Percentiles rank a stretch among this genome's conserved stretches.
These are phyloP conservation scores for Andrena hattorfiana DNA, from an alignment of 2,888 invertebrate species.

Conservation along the genomic window DNA sequence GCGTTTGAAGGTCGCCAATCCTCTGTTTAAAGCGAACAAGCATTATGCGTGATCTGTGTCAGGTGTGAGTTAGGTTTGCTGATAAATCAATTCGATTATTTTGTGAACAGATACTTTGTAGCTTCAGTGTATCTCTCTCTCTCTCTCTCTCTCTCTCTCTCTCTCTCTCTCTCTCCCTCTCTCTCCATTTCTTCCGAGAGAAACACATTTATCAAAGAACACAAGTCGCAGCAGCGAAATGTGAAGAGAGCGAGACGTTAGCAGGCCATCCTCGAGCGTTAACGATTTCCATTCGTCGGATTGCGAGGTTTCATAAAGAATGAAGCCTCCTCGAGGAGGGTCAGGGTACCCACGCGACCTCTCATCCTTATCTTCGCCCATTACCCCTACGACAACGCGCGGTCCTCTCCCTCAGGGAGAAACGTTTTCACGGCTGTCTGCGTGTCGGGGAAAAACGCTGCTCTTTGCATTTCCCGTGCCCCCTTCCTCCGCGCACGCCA, in stretches of 20 bases:
- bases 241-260: neutral
- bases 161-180: too few species aligned
- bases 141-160: too few species aligned
- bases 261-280: neutral
- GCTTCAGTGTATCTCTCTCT: too few species aligned
- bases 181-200: neutral
- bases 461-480: conserved; percentile 50
- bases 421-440: conserved; percentile 66
- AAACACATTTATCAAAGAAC: conserved; percentile 10
- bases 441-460: conserved; percentile 50
- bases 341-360: conserved; percentile 49
- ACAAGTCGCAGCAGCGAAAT: neutral
- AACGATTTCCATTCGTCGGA: conserved; percentile 32
- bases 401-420: conserved; percentile 26
- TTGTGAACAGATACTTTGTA: too few species aligned
- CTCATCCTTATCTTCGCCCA: conserved; percentile 61
- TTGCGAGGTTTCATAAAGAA: conserved; percentile 18
- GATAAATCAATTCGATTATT: too few species aligned
- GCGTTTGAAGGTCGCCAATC: neutral
- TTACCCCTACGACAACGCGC: conserved; percentile 52
- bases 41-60: too few species aligned
- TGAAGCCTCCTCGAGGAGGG: neutral
- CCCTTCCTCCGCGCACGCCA: conserved; percentile 5
- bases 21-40: too few species aligned
- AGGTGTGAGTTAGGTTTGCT: too few species aligned